Conservation (phyloP, 1,140 invertebrate species). For the Coptotermes formosanus region DNA sequence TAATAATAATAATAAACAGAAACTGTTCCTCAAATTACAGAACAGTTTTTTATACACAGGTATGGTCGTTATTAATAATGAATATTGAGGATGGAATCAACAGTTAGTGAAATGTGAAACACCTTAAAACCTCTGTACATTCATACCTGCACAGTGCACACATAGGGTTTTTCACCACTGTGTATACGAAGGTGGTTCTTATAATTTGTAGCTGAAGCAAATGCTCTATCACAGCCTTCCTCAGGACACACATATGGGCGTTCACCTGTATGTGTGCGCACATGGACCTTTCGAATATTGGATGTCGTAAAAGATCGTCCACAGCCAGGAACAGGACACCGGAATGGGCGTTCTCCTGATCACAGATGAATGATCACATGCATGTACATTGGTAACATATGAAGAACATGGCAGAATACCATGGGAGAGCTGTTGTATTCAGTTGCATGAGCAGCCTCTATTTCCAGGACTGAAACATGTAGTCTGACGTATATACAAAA, state of each 20-base stretch:
- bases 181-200: conserved; percentile 65
- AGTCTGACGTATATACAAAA: no score
- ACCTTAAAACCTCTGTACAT: conserved; percentile 2
- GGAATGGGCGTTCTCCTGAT: conserved; percentile 63
- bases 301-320: conserved; percentile 69
- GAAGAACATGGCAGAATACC: no score
- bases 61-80: not conserved
- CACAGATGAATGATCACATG: not conserved
- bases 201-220: conserved; percentile 70
- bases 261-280: conserved; percentile 56
- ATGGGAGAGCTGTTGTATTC: no score
- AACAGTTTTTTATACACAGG: no score
- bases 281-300: conserved; percentile 68
- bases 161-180: conserved; percentile 59
- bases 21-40: no score
- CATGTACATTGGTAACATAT: no score
- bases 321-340: conserved; percentile 63
- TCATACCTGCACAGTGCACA: conserved; percentile 52
- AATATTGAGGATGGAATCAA: not conserved
- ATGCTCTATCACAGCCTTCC: conserved; percentile 57
- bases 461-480: no score
- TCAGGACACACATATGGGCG: conserved; percentile 62
- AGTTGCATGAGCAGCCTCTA: no score
- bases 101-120: no score
- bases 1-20: no score